Percentiles rank a stretch among this genome's conserved stretches.
phyloP scores from a whole-genome alignment of 1,140 invertebrate genomes.

The Diabrotica undecimpunctata region DNA sequence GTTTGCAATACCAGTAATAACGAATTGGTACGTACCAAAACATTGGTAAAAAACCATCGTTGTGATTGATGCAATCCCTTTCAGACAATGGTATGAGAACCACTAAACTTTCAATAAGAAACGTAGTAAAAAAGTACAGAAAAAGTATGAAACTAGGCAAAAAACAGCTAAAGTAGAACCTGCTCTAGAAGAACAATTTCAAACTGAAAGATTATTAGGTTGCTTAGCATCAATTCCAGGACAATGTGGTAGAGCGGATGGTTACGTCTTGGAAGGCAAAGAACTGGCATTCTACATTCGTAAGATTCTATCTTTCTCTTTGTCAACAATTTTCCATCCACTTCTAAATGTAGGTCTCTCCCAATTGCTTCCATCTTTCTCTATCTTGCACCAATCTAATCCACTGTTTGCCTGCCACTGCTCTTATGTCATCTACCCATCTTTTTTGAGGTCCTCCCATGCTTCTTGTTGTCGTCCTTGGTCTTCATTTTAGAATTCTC shows the following conservation, averaged over 20 bases:
- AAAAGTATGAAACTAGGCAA: constrained; percentile 92
- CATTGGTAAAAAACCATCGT: constrained; percentile 98
- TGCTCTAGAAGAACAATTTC: constrained; percentile 93
- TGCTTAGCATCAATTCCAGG: constrained; percentile 95
- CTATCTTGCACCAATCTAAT: no score
- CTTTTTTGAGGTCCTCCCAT: no score
- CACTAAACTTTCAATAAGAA: constrained; percentile 96
- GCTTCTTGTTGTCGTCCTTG: no score
- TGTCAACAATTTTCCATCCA: no score
- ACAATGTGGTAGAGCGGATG: constrained; percentile 94
- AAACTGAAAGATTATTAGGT: constrained; percentile 88
- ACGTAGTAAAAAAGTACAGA: constrained; percentile 85
- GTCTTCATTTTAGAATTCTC: no score
- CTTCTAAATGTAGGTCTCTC: no score
- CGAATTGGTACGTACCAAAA: constrained; percentile 98
- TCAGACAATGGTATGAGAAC: constrained; percentile 97
- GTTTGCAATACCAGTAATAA: constrained; percentile 99
- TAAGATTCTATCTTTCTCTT: no score
- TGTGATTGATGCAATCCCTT: constrained; percentile 95
- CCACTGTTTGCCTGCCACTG: no score
- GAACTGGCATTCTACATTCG: constrained; percentile 99
- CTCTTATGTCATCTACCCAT: no score
- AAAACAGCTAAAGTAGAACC: constrained; percentile 90
- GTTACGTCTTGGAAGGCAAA: constrained; percentile 98
- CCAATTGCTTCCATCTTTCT: no score